These are phyloP conservation scores for Macrobrachium nipponense DNA, from an alignment of 1,140 invertebrate genomes.

Conservation along the genomic window DNA sequence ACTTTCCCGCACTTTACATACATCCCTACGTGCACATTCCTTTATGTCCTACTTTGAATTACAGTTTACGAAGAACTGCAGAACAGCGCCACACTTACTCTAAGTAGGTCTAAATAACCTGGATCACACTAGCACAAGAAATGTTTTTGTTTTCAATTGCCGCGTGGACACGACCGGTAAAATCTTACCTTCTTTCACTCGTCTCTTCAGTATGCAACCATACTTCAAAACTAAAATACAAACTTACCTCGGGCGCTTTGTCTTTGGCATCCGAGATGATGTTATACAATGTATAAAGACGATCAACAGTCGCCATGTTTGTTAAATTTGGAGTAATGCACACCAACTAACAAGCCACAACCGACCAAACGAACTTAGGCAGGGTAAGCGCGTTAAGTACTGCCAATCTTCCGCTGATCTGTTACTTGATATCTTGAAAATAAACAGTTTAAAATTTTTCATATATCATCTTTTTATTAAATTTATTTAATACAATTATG, in stretches of 20 bases:
- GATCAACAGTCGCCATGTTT: neutral
- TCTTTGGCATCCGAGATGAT: constrained; percentile 4
- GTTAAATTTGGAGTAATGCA: neutral
- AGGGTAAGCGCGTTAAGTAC: neutral
- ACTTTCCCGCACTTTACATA: no score
- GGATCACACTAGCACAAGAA: no score
- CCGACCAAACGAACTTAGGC: neutral
- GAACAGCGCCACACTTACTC: no score
- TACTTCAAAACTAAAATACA: neutral
- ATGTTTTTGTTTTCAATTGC: no score
- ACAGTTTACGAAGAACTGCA: no score
- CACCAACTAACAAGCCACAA: neutral
- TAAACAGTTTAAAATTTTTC: no score
- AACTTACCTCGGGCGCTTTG: neutral
- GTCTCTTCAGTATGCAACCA: neutral
- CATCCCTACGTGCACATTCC: no score
- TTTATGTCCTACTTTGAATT: no score
- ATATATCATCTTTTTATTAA: no score
- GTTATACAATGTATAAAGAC: neutral
- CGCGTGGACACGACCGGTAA: neutral
- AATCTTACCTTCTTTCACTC: neutral
- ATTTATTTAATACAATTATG: no score
- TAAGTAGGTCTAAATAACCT: no score
- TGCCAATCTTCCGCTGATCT: neutral
- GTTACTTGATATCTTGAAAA: no score